These are phyloP conservation scores for Liparis tanakae DNA, from an alignment of 2,797 vertebrate species.

Conservation along the genomic window DNA sequence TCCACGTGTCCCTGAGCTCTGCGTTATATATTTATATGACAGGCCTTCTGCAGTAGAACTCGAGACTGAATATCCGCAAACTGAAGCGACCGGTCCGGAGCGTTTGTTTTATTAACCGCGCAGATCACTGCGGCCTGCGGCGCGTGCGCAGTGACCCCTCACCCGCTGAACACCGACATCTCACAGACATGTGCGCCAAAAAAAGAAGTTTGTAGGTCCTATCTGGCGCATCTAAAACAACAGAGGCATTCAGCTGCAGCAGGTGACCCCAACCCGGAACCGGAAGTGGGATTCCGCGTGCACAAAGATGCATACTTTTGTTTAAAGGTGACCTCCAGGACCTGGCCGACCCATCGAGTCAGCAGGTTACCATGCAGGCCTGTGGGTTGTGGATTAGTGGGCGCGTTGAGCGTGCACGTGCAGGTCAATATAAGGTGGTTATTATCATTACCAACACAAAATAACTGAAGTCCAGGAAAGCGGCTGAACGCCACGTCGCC, in stretches of 20 bases:
- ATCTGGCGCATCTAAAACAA: not conserved
- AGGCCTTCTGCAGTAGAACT: not conserved
- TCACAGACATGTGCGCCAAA: slow-evolving; percentile 19
- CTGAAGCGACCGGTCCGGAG: too few species aligned
- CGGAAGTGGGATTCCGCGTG: not conserved
- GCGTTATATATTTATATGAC: not conserved
- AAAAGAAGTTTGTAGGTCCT: slow-evolving; percentile 9
- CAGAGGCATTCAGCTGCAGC: not conserved
- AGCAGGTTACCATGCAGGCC: slow-evolving; percentile 52
- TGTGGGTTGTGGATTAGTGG: slow-evolving; percentile 6
- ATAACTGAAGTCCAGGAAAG: not conserved
- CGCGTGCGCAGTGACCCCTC: not conserved
- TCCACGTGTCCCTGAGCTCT: slow-evolving; percentile 15
- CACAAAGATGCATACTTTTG: slow-evolving; percentile 1
- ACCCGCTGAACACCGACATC: not conserved
- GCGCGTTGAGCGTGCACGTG: not conserved
- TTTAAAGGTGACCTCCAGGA: slow-evolving; percentile 26
- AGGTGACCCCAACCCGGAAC: not conserved
- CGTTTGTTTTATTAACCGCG: not conserved
- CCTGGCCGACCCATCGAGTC: slow-evolving; percentile 1
- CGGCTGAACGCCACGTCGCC: too few species aligned
- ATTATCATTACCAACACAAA: not conserved
- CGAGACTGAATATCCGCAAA: not conserved
- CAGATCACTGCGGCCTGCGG: not conserved
- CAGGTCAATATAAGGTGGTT: not conserved